phyloP scores from a whole-genome alignment of 1,140 invertebrate species.

The Geopemphigus sp. region DNA sequence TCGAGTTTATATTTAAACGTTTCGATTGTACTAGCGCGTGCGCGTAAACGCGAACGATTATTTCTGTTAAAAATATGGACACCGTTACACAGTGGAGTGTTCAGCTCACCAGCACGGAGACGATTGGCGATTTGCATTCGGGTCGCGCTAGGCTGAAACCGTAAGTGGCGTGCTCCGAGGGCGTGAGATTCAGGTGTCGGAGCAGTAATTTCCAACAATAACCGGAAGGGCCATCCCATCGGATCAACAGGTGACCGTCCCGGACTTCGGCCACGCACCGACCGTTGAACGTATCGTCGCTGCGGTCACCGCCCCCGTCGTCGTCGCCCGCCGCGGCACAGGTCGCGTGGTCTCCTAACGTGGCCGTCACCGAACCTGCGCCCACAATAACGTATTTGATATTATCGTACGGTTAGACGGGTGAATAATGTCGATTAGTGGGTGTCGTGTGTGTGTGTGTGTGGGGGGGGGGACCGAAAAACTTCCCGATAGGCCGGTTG shows the following conservation, averaged over 20 bases:
- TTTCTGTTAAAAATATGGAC: no score
- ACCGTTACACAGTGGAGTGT: no score
- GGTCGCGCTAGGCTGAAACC: background rate
- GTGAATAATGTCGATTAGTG: background rate
- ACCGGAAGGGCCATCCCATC: slow-evolving; percentile 27
- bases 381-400: no score
- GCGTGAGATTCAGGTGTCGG: slow-evolving; percentile 9
- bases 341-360: slow-evolving; percentile 20
- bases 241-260: slow-evolving; percentile 32
- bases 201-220: slow-evolving; percentile 37
- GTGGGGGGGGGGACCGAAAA: no score
- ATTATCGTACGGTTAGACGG: no score
- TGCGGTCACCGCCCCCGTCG: background rate
- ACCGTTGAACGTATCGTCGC: background rate
- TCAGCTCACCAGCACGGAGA: slow-evolving; percentile 6
- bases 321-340: background rate
- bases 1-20: no score
- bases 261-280: slow-evolving; percentile 27
- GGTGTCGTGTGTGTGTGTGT: no score
- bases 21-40: no score
- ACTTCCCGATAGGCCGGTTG: background rate
- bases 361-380: slow-evolving; percentile 27
- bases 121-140: background rate
- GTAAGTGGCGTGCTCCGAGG: slow-evolving; percentile 18
- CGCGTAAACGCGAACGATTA: no score